A percentile compares a stretch with the other conserved stretches of the same genome.
Evolutionary conservation across 30 jellyfish, hydroid and myxozoan genomes (phyloP).

Genomic region (Phacellophora camtschatica): DNA sequence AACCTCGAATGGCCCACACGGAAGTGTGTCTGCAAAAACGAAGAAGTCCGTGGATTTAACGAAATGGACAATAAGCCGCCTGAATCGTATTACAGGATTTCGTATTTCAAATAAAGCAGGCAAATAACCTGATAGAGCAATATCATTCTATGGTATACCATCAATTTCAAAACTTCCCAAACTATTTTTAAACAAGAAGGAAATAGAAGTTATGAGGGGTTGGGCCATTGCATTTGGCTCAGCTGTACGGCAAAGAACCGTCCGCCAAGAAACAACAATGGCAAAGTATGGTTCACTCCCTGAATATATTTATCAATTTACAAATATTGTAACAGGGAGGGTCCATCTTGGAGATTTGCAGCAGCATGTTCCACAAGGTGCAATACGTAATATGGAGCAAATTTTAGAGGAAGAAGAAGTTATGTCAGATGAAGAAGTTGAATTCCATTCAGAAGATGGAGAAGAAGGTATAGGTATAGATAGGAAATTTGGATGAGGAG

Average conservation of each 20-base stretch:
- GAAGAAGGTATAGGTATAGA: background rate
- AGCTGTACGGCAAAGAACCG: conserved; percentile 29
- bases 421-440: background rate
- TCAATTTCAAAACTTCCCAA: background rate
- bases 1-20: conserved; percentile 7
- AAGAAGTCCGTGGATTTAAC: conserved; percentile 1
- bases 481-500: background rate
- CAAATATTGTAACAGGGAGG: background rate
- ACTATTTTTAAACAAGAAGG: background rate
- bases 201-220: background rate
- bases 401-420: conserved; percentile 1
- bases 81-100: background rate
- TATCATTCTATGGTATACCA: background rate
- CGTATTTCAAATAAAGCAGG: background rate
- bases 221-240: conserved; percentile 31
- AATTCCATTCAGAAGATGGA: background rate
- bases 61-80: conserved; percentile 9
- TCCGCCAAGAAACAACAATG: conserved; percentile 24
- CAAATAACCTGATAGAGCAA: conserved; percentile 10
- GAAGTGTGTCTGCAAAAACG: conserved; percentile 6
- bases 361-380: background rate
- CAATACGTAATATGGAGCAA: background rate
- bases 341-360: background rate
- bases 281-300: conserved; percentile 25
- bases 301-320: background rate